Evolutionary conservation across 2,888 invertebrate genomes (phyloP).

Genomic region (Griposia aprilina): DNA sequence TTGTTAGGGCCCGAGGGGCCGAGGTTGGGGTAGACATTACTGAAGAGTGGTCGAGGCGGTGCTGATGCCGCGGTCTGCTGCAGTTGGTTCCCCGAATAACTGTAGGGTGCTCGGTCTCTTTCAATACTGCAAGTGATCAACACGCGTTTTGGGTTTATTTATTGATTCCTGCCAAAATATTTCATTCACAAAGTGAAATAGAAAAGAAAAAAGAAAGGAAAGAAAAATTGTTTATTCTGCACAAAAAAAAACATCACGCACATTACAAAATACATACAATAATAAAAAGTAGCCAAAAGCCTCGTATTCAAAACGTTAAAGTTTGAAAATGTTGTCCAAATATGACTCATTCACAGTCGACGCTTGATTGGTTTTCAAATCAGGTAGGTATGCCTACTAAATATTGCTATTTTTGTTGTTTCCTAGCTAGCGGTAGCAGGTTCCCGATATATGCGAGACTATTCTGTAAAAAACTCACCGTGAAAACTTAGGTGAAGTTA

Average conservation of each 20-base stretch:
- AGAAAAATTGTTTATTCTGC: no score
- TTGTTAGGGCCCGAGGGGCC: conserved; percentile 2
- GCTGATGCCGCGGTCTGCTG: conserved; percentile 16
- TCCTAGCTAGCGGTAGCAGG: background rate
- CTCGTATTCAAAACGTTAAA: no score
- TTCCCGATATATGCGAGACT: background rate
- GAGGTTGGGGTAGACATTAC: background rate
- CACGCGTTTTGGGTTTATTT: background rate
- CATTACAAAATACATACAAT: no score
- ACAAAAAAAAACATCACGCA: no score
- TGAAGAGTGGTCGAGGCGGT: background rate
- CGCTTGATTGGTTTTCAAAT: background rate
- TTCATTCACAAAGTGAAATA: background rate
- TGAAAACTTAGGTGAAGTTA: background rate
- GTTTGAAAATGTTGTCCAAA: no score
- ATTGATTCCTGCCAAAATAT: background rate
- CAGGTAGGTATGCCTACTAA: background rate
- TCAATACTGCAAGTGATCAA: conserved; percentile 62
- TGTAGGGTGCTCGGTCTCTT: conserved; percentile 65
- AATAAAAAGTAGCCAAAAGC: no score
- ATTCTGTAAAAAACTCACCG: background rate
- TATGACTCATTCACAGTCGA: background rate
- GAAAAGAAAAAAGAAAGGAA: no score
- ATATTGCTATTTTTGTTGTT: background rate
- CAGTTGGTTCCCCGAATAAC: conserved; percentile 57